Evolutionary conservation across 2,888 invertebrate species (phyloP).

Genomic region (Cerastis leucographa): DNA sequence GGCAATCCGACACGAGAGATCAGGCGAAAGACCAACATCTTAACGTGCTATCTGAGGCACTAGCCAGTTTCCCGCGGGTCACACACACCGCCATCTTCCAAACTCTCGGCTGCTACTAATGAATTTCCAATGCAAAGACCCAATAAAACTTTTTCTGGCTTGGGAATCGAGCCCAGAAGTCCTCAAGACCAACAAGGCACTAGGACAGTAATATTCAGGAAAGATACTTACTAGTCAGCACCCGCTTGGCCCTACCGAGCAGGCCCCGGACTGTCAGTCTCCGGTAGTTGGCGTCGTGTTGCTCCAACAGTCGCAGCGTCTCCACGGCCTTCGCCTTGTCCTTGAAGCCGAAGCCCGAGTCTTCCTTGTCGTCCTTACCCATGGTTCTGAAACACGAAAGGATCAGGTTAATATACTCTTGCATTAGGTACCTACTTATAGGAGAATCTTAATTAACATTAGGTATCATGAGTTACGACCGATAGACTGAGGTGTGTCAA

Average conservation of each 20-base stretch:
- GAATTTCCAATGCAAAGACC: not conserved
- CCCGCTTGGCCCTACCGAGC: constrained; percentile 78
- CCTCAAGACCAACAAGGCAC: not conserved
- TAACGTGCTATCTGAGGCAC: not conserved
- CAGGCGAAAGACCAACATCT: not conserved
- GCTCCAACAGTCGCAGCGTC: constrained; percentile 91
- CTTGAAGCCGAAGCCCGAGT: constrained; percentile 93
- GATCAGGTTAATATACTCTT: not conserved
- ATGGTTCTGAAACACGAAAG: constrained; percentile 68
- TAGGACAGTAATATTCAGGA: not conserved
- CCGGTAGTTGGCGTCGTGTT: constrained; percentile 92
- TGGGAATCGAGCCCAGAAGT: not conserved
- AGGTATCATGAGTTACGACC: not conserved
- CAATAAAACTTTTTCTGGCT: not conserved
- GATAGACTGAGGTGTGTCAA: not conserved
- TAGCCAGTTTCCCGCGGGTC: not conserved
- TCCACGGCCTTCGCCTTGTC: constrained; percentile 93
- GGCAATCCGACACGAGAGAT: not conserved
- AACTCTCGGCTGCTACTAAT: not conserved
- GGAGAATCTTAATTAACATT: not conserved
- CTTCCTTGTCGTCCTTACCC: constrained; percentile 90
- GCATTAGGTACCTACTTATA: not conserved
- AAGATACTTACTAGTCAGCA: constrained; percentile 72
- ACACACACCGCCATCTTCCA: not conserved
- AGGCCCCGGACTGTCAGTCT: constrained; percentile 92